A percentile compares a stretch with the other conserved stretches of the same genome.
Conservation (phyloP, 2,888 invertebrate species). For the Cheilosia vulpina region DNA sequence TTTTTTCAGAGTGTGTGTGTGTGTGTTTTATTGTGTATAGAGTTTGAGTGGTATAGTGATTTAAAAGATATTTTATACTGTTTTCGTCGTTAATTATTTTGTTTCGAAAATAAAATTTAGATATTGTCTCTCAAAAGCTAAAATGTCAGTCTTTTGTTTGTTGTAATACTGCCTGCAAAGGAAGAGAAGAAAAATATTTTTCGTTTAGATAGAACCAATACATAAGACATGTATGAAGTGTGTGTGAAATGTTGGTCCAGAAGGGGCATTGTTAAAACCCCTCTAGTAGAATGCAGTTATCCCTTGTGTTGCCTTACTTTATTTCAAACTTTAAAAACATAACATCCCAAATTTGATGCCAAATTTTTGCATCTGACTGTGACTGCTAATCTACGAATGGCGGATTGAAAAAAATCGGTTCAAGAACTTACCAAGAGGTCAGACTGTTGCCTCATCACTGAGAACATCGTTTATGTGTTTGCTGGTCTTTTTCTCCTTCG, state of each 20-base stretch:
- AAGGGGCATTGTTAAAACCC: no score
- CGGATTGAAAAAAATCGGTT: no score
- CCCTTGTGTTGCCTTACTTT: not conserved
- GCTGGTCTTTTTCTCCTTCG: constrained; percentile 81
- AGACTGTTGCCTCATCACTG: constrained; percentile 82
- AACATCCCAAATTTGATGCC: no score
- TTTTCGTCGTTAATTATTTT: constrained; percentile 58
- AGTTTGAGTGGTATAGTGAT: constrained; percentile 4
- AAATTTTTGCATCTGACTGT: no score
- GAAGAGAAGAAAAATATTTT: constrained; percentile 26
- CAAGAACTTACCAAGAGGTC: constrained; percentile 81
- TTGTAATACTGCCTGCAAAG: constrained; percentile 77
- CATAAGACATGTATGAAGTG: not conserved
- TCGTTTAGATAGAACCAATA: no score
- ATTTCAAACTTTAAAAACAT: no score
- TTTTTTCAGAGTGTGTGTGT: constrained; percentile 24
- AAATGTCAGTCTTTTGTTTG: constrained; percentile 84
- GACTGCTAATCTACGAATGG: no score
- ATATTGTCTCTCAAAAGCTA: constrained; percentile 84
- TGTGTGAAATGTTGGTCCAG: no score
- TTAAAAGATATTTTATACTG: constrained; percentile 58
- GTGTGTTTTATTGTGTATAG: constrained; percentile 39
- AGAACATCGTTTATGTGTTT: constrained; percentile 83
- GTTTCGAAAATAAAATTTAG: constrained; percentile 78
- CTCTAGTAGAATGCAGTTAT: no score